Base-by-base conservation (phyloP, 2,797 vertebrate species). In the Champsocephalus gunnari region DNA sequence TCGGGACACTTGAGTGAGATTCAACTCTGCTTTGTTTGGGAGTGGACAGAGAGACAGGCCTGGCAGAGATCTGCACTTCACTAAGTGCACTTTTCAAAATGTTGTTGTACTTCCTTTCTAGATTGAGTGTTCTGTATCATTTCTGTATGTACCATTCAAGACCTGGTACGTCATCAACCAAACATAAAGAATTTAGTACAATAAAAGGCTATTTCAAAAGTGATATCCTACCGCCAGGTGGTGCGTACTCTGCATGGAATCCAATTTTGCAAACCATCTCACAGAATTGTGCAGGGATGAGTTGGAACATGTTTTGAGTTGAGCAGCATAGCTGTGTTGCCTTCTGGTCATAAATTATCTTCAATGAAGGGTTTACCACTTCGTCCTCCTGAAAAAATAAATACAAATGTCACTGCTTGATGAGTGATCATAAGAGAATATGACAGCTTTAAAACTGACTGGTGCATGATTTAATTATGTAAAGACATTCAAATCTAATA, bases 241-340 rank as follows among this genome's bases (percentile, higher is more conserved):
- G 80, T 0, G 96, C 93, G 12, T 91, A 96, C 60, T 93, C 88
- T 57, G 94, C 93, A 38, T 97, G 96, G 92, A 96, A 98, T 63
- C 98, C 97, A 45, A 94, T 86, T 1, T 64, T 91, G 82, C 94
- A 93, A n/a, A 98, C 90, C 8, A 87, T 75, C 19, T 88, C 65
- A 13, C 94, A 95, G 87, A 96, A 97, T 71, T 97, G 88, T 0
- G 88, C 86, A 1, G 96, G 95, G 51, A 98, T 92, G 10, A 68
- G 16, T 68, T 98, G 97, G 63, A 96, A 95, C 80, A 98, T 68
- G 5, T 0, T 51, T 12, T 1, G 57, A 28, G 59, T 5, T 55
- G 0, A 11, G 41, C 0, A 68, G 0, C 0, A 0, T 0, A 92
- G 44, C 13, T 88, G 89, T 0, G 58, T 81, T 83, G 85, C 92